Evolutionary conservation across 2,113 vertebrate species (phyloP).

Genomic region (Haliaeetus leucogaster): DNA sequence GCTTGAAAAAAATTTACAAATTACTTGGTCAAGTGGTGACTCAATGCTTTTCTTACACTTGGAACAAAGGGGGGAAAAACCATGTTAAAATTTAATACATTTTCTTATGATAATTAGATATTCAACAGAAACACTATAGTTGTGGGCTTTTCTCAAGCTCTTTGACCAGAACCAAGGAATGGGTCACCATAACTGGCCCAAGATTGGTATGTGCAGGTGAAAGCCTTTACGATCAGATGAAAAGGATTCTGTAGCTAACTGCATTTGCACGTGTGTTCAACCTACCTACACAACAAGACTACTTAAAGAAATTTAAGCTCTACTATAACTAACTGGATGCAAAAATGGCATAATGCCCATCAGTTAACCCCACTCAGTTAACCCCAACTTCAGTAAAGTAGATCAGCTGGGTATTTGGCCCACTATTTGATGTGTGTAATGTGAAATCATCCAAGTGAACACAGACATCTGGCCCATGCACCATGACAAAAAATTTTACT

Average conservation of each 20-base stretch:
- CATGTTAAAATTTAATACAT: neutral
- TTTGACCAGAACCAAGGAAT: neutral
- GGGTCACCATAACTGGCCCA: neutral
- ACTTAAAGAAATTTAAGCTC: neutral
- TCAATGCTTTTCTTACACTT: neutral
- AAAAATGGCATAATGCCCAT: neutral
- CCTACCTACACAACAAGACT: neutral
- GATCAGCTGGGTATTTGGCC: neutral
- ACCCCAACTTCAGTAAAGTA: neutral
- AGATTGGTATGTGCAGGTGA: neutral
- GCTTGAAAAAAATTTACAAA: neutral
- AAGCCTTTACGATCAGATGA: neutral
- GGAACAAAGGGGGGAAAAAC: neutral
- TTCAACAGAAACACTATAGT: neutral
- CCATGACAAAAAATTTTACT: neutral
- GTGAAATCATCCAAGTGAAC: neutral
- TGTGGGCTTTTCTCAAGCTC: neutral
- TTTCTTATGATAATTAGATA: neutral
- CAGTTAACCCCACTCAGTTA: neutral
- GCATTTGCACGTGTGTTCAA: accelerated
- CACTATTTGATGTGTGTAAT: neutral
- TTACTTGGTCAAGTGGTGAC: neutral
- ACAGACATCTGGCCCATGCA: neutral
- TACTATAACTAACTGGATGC: neutral
- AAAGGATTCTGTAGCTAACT: neutral